Percentiles rank a stretch among this genome's conserved stretches.
Conservation (phyloP, 1,140 invertebrate genomes). For the Macrobrachium rosenbergii region DNA sequence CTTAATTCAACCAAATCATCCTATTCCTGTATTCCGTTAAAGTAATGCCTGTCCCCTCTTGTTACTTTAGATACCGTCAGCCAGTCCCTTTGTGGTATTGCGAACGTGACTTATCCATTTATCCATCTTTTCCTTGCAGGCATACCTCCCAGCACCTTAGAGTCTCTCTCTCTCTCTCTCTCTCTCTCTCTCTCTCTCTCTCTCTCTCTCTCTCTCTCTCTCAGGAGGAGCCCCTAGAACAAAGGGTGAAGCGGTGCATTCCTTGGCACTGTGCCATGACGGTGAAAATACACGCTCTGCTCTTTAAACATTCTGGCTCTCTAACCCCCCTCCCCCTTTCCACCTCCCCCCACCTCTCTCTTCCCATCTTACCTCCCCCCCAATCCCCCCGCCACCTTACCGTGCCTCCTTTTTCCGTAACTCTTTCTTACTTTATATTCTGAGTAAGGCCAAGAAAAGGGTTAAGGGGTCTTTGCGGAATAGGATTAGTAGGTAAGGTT, state of each 20-base stretch:
- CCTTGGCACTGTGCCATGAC: slow-evolving; percentile 27
- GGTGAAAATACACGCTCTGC: slow-evolving; percentile 20
- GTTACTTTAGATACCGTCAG: too few species aligned
- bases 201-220: not conserved
- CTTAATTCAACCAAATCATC: too few species aligned
- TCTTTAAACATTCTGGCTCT: too few species aligned
- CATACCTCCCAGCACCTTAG: not conserved
- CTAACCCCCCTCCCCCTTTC: not conserved
- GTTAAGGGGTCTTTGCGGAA: not conserved
- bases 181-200: not conserved
- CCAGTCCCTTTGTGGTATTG: too few species aligned
- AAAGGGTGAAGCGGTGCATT: slow-evolving; percentile 25
- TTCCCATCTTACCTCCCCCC: not conserved
- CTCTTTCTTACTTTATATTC: not conserved
- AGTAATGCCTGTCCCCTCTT: too few species aligned
- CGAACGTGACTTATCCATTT: not conserved
- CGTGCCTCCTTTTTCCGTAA: not conserved
- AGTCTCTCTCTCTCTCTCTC: not conserved
- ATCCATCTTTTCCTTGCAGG: not conserved
- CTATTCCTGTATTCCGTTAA: too few species aligned
- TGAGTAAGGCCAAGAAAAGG: not conserved
- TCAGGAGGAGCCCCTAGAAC: not conserved
- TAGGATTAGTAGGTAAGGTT: not conserved
- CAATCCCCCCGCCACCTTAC: not conserved
- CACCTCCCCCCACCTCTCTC: not conserved